Conservation (phyloP, 2,797 vertebrate species). For the Sebastes paucispinis region DNA sequence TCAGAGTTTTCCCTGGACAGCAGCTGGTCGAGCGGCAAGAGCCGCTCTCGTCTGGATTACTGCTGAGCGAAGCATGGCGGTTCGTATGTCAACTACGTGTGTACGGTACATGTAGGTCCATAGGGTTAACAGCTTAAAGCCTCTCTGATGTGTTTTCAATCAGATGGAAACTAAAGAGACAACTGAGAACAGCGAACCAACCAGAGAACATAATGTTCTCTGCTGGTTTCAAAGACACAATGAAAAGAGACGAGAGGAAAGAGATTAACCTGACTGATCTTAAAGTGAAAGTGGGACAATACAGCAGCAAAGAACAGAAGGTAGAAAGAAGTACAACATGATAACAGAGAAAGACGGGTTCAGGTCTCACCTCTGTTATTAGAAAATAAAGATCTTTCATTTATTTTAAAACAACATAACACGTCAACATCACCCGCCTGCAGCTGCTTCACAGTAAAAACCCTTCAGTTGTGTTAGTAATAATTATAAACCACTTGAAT, state of each 20-base stretch:
- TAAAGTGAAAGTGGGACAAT: background rate
- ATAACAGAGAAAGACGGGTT: background rate
- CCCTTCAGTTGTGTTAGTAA: background rate
- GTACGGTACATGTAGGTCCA: background rate
- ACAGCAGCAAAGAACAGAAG: background rate
- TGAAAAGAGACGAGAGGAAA: too few relatives aligned
- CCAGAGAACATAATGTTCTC: slow-evolving; percentile 17
- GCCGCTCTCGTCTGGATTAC: slow-evolving; percentile 30
- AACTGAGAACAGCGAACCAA: slow-evolving; percentile 27
- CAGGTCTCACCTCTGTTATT: background rate
- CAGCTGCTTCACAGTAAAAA: background rate
- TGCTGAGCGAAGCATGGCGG: background rate
- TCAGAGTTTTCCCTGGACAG: background rate
- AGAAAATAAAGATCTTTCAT: background rate
- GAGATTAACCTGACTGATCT: slow-evolving; percentile 9
- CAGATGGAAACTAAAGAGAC: slow-evolving; percentile 41
- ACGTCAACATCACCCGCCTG: background rate
- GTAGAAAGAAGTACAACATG: background rate
- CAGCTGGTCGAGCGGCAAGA: background rate
- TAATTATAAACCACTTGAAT: background rate
- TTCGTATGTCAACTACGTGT: slow-evolving; percentile 18
- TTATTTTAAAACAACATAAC: background rate
- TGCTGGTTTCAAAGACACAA: background rate
- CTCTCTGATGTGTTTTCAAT: slow-evolving; percentile 43
- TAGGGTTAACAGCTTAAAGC: slow-evolving; percentile 45